Base-by-base conservation (phyloP, 1,140 invertebrate genomes). In the Sipha flava region DNA sequence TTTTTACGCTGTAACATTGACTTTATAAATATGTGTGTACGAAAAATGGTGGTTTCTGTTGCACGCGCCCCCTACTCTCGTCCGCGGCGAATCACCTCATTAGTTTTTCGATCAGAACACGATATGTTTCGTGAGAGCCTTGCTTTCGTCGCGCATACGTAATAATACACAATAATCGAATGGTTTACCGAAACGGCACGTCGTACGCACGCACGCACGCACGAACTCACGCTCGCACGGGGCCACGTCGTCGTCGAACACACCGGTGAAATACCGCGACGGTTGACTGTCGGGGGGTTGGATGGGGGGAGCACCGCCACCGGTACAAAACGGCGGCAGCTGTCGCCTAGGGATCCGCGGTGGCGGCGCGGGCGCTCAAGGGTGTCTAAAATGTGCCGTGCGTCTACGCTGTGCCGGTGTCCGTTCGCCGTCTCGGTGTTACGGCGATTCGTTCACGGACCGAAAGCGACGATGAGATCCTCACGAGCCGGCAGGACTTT, bases 311-410 rank as follows among this genome's bases (percentile, higher is more conserved):
- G 43, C 72, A 4, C 31, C 31, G 29, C 52, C 73, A 57, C 52
- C 73, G 73, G 73, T 40, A 54, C 73, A 59, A 70, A 77, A 77
- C 73, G 45, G 77, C 57, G 43, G 57, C 57, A 64, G 77, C 77
- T 64, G 77, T 66, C 62, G 62, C 57, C 31, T 43, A 79, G 62
- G 77, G 57, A 68, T 68, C 77, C 45, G 62, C 77, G 62, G 57
- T 18, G 12, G 70, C 18, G 47, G 18, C 47, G 34, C 47, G 34
- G 47, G 18, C 70, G 47, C 72, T 43, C 57, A 68, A 79, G 57
- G 57, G 77, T 66, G 40, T 52, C 62, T 79, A 79, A 79, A 79
- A 64, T 79, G 57, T 21, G 64, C 26, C n/a, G 52, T 9, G 57
- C 31, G 26, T 47, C 26, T 45, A 7, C 54, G 34, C 12, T 21